A percentile compares a stretch with the other conserved stretches of the same genome.
phyloP scores from a whole-genome alignment of 2,113 vertebrate species.

The Mionectes macconnelli region DNA sequence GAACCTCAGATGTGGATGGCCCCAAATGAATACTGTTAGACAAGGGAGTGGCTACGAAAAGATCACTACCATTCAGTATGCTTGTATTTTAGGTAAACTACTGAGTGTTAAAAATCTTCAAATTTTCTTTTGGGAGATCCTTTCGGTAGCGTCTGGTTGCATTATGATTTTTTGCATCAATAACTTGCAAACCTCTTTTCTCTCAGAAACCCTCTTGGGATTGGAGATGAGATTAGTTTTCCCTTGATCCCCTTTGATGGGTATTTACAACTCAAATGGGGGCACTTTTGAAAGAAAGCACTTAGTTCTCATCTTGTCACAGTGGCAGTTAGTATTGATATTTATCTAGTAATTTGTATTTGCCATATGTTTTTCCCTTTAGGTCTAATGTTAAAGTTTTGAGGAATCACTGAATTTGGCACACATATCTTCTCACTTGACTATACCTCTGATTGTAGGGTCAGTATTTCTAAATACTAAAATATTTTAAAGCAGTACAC shows the following conservation, averaged over 20 bases:
- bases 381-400: background rate
- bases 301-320: background rate
- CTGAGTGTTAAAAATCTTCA: background rate
- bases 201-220: background rate
- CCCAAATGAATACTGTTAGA: background rate
- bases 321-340: background rate
- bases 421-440: background rate
- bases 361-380: slow-evolving; percentile 1
- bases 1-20: background rate
- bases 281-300: background rate
- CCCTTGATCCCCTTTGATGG: background rate
- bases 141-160: background rate
- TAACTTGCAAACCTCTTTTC: background rate
- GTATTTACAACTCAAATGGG: background rate
- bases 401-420: background rate
- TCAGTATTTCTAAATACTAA: background rate
- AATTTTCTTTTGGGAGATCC: background rate
- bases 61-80: background rate
- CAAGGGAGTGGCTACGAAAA: background rate
- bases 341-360: background rate
- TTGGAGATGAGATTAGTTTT: background rate
- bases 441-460: background rate
- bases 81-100: background rate
- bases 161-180: background rate
- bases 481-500: background rate